Percentiles rank a stretch among this genome's conserved stretches.
These are phyloP conservation scores for Cygnus atratus DNA, from an alignment of 2,113 vertebrate species.

Conservation along the genomic window DNA sequence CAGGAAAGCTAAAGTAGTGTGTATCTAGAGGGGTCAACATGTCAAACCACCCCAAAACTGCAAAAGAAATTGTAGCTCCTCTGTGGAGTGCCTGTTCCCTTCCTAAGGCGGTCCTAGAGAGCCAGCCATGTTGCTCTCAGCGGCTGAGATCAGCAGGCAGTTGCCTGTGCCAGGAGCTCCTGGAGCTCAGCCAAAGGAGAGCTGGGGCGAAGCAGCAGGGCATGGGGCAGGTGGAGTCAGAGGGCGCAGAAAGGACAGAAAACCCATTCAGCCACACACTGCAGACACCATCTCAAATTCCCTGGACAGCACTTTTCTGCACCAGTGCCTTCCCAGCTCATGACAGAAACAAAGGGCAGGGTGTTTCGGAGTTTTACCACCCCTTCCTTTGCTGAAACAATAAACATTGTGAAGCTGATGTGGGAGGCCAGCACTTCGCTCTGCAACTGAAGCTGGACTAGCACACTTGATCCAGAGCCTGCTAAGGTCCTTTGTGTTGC, in stretches of 20 bases:
- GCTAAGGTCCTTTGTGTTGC: neutral
- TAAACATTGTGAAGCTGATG: neutral
- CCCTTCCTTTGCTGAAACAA: neutral
- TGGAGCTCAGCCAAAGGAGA: accelerated
- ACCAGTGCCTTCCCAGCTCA: neutral
- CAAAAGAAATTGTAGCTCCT: neutral
- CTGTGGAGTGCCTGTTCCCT: neutral
- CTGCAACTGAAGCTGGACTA: neutral
- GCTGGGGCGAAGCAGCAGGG: accelerated
- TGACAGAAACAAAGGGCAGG: neutral
- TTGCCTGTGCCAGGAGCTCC: neutral
- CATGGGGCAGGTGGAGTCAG: neutral
- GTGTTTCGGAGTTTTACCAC: neutral
- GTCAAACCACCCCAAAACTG: neutral
- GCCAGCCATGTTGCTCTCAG: neutral
- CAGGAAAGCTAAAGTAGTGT: neutral
- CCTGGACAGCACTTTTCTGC: neutral
- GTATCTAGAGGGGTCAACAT: neutral
- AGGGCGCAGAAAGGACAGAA: neutral
- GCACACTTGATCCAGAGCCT: neutral
- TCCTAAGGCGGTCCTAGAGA: neutral
- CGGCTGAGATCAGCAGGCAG: neutral
- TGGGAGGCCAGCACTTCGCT: neutral
- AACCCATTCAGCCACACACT: neutral
- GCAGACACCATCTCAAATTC: neutral